Evolutionary conservation across 2,888 invertebrate genomes (phyloP), one percentile per base, ranked within the genome.

Genomic region (Laspeyria flexula): DNA sequence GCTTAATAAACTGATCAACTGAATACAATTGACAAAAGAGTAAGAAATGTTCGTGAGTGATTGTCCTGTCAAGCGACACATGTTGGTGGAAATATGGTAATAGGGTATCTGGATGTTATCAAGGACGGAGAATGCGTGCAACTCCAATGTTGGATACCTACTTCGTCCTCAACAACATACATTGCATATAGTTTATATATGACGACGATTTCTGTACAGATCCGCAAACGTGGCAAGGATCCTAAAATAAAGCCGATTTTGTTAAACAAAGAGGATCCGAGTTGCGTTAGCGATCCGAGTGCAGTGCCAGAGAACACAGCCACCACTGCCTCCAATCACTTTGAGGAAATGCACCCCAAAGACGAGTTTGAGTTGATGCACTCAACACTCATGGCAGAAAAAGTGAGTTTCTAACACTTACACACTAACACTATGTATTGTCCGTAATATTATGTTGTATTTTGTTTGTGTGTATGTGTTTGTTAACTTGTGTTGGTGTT

Each of bases 331-430:
- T 70, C 81, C 81, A 97, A 97, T 93, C 95, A 95, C 86, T 96
- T 97, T 88, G 96, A 96, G 78, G 93, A 94, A 77, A 95, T 94
- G 83, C 95, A 95, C 68, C 97, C 97, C 43, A 97, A 97, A 93
- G 97, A 97, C 90, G 96, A 96, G 69, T 90, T 92, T 77, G 93
- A 92, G 75, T 81, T 92, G 74, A 81, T 92, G 77, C 91, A 92
- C 60, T 85, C 89, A 41, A 66, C 88, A 65, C 77, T 86, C 44
- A 73, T 80, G 47, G 75, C 75, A 45, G 91, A 90, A 78, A 91
- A 90, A 92, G 92, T 92, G 91, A 92, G 92, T 91, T 68, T 55
- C 63, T 57, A 58, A 33, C 61, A 63, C 51, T 56, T 51, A 60
- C 56, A 40, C 53, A 60, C 54, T 46, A 25, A 25, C 25, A 4